Conservation (phyloP, 2,113 vertebrate genomes). For the Aviceda subcristata region DNA sequence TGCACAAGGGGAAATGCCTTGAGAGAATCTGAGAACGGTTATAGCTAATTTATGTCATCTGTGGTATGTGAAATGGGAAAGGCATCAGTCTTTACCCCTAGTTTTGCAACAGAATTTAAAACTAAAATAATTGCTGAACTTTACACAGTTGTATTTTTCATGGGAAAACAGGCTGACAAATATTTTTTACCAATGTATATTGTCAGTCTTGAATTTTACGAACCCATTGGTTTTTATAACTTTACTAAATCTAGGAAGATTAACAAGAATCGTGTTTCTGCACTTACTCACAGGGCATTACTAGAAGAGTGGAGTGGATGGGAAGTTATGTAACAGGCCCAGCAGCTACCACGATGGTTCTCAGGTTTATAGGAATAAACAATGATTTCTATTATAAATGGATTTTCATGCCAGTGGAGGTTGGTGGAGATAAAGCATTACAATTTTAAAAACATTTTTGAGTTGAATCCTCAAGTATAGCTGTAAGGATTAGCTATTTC, state of each 20-base stretch:
- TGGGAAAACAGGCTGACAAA: not conserved
- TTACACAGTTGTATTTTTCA: not conserved
- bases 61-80: not conserved
- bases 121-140: not conserved
- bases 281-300: not conserved
- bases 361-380: not conserved
- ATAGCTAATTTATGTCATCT: not conserved
- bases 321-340: not conserved
- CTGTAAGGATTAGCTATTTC: not conserved
- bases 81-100: fast-evolving
- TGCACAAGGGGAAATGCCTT: not conserved
- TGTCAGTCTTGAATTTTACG: not conserved
- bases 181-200: not conserved
- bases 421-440: not conserved
- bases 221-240: not conserved
- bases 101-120: not conserved
- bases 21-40: not conserved
- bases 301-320: fast-evolving
- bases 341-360: not conserved
- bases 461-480: not conserved
- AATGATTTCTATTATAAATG: not conserved
- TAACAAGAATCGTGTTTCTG: not conserved
- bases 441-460: not conserved
- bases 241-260: not conserved
- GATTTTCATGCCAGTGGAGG: not conserved